phyloP scores from a whole-genome alignment of 2,113 vertebrate species.

The Gavialis gangeticus region DNA sequence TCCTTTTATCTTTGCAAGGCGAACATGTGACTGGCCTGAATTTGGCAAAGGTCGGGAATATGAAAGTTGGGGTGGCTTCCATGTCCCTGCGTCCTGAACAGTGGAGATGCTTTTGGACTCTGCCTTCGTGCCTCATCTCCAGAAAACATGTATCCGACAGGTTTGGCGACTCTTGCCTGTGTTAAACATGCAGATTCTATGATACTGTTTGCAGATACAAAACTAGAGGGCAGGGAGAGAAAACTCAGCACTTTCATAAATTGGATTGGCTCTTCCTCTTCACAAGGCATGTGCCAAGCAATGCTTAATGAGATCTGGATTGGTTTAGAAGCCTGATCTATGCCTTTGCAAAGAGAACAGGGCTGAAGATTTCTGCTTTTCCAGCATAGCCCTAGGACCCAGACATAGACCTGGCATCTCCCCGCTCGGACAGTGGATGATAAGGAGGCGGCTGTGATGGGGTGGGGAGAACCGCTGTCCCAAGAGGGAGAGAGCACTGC shows the following conservation, averaged over 20 bases:
- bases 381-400: background rate
- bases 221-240: background rate
- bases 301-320: background rate
- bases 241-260: background rate
- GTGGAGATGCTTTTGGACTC: background rate
- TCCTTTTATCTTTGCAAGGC: background rate
- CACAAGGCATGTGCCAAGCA: background rate
- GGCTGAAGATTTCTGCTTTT: background rate
- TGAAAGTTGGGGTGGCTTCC: background rate
- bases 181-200: background rate
- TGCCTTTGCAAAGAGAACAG: background rate
- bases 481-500: rapidly evolving
- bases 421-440: rapidly evolving
- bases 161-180: background rate
- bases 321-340: background rate
- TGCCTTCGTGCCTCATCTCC: background rate
- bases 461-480: background rate
- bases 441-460: background rate
- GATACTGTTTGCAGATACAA: background rate
- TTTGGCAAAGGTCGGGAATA: background rate
- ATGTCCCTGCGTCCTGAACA: background rate
- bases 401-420: rapidly evolving
- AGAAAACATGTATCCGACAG: background rate
- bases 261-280: background rate
- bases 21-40: background rate